These are phyloP conservation scores for Brachycybe producta DNA, from an alignment of 2,888 invertebrate genomes.

Conservation along the genomic window DNA sequence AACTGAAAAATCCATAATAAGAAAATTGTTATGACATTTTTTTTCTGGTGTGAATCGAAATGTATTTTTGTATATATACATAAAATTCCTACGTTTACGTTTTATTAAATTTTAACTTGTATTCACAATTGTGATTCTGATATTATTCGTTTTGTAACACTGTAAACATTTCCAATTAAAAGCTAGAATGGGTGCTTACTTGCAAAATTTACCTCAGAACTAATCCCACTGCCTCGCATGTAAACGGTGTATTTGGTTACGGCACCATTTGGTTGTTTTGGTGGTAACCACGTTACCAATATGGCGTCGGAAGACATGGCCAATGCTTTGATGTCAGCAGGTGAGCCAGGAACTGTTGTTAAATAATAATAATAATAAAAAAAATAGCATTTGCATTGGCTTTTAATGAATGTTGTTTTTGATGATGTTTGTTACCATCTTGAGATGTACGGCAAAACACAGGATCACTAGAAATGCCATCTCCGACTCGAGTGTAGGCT, in stretches of 20 bases:
- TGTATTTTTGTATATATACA: too few relatives aligned
- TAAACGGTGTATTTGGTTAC: conserved; percentile 51
- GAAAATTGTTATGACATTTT: too few relatives aligned
- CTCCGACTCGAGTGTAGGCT: conserved; percentile 72
- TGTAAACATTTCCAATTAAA: not conserved
- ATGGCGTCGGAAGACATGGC: conserved; percentile 60
- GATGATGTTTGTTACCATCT: conserved; percentile 49
- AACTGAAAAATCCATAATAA: too few relatives aligned
- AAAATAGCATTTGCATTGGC: too few relatives aligned
- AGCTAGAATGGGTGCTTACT: conserved; percentile 6
- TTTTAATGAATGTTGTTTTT: not conserved
- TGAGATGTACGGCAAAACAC: conserved; percentile 71
- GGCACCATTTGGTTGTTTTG: conserved; percentile 58
- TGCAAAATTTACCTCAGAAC: conserved; percentile 20
- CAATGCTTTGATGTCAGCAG: conserved; percentile 64
- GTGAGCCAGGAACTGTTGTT: conserved; percentile 57
- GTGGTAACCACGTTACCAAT: conserved; percentile 63
- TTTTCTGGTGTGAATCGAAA: too few relatives aligned
- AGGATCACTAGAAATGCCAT: conserved; percentile 61
- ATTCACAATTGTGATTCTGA: not conserved
- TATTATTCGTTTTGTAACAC: not conserved
- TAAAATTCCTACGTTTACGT: not conserved
- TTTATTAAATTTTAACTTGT: not conserved
- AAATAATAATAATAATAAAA: conserved; percentile 15
- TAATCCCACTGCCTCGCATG: conserved; percentile 30